A percentile compares a stretch with the other conserved stretches of the same genome.
phyloP scores from a whole-genome alignment of 2,113 vertebrate genomes.

The rat (Rattus norvegicus) region DNA sequence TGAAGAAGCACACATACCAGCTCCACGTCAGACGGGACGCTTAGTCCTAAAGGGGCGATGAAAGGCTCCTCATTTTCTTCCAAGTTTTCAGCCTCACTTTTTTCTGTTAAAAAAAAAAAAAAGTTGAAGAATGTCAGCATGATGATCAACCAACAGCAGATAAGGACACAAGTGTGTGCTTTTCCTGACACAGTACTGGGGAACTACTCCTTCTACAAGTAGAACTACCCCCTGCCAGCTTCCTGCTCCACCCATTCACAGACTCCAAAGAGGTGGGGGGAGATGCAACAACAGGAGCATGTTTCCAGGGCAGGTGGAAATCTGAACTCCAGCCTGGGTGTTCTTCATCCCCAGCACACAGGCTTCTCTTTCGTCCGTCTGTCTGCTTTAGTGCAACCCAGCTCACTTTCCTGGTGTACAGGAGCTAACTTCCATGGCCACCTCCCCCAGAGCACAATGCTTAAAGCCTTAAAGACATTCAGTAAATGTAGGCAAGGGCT shows the following conservation, averaged over 20 bases:
- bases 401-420: neutral
- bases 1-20: conserved; percentile 89
- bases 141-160: accelerated
- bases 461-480: too few relatives aligned
- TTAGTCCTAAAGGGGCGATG: conserved; percentile 93
- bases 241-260: accelerated
- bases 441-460: too few relatives aligned
- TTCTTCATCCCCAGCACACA: too few relatives aligned
- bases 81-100: conserved; percentile 87
- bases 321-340: neutral
- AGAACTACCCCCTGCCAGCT: too few relatives aligned
- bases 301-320: neutral
- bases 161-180: accelerated
- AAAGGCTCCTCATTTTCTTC: conserved; percentile 97
- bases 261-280: accelerated
- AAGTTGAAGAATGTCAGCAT: neutral
- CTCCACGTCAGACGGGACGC: conserved; percentile 95
- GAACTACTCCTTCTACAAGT: neutral
- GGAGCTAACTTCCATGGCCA: accelerated
- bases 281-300: accelerated
- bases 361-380: neutral
- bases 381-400: neutral
- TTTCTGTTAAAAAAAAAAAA: conserved; percentile 78
- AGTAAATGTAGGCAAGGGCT: neutral
- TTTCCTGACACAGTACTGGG: accelerated